Conservation (phyloP, 2,113 vertebrate genomes). For the Lycocorax pyrrhopterus region DNA sequence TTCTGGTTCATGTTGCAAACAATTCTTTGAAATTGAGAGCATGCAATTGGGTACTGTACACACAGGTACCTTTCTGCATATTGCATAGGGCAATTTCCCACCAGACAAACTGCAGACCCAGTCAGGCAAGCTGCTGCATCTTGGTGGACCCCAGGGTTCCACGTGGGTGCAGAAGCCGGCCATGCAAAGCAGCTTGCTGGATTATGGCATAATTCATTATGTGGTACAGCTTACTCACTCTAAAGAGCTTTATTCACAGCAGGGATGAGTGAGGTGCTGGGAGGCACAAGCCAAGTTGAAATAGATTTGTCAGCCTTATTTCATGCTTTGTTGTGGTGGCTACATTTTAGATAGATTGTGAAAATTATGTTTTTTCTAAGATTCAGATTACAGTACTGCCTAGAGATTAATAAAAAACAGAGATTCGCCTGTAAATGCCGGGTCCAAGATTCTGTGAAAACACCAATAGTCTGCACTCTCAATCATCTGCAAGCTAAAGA, state of each 20-base stretch:
- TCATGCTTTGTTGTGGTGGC: not conserved
- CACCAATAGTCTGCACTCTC: not conserved
- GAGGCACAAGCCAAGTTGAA: constrained; percentile 22
- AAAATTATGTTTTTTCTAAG: not conserved
- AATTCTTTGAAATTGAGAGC: not conserved
- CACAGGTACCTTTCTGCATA: not conserved
- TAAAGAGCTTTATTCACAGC: constrained; percentile 36
- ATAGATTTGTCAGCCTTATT: constrained; percentile 23
- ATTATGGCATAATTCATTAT: constrained; percentile 10
- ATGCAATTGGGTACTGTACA: not conserved
- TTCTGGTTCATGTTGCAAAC: not conserved
- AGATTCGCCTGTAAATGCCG: not conserved
- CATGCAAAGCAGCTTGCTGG: constrained; percentile 37
- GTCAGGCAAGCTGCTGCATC: not conserved
- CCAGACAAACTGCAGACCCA: not conserved
- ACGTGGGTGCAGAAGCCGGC: not conserved
- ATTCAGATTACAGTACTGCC: not conserved
- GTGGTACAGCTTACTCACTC: not conserved
- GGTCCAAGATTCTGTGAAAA: not conserved
- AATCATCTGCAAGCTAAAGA: not conserved
- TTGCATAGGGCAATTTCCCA: not conserved
- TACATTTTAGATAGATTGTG: not conserved
- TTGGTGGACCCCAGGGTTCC: not conserved
- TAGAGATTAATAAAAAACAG: not conserved
- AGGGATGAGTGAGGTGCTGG: constrained; percentile 5